Conservation (phyloP, 2,113 vertebrate genomes). For the Sterrhoptilus dennistouni region DNA sequence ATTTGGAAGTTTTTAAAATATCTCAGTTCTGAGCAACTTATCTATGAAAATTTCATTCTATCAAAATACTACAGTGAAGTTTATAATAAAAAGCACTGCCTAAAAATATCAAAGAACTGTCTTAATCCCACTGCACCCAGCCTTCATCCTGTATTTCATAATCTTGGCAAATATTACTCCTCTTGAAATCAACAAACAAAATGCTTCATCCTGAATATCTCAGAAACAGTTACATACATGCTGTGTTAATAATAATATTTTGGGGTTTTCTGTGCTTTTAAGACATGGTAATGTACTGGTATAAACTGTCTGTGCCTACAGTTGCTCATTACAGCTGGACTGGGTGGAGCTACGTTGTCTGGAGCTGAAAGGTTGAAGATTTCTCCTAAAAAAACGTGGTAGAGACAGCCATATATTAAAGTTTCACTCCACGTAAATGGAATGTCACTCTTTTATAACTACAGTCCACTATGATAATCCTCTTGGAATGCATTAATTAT, state of each 20-base stretch:
- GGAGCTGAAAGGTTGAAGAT: constrained; percentile 32
- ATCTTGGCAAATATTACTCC: not conserved
- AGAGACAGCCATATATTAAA: constrained; percentile 46
- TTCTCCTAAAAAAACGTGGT: not conserved
- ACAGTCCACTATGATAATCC: constrained; percentile 66
- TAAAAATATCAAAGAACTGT: not conserved
- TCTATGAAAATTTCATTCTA: not conserved
- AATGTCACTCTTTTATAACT: constrained; percentile 63
- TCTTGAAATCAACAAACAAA: not conserved
- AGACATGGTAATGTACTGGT: not conserved
- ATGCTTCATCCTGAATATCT: not conserved
- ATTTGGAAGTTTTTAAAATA: not conserved
- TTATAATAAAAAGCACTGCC: not conserved
- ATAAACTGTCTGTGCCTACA: not conserved
- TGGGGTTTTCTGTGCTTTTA: not conserved
- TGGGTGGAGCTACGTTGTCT: not conserved
- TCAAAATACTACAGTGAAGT: not conserved
- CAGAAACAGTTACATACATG: not conserved
- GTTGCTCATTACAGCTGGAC: constrained; percentile 9
- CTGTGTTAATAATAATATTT: not conserved
- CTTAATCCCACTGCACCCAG: not conserved
- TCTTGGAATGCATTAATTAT: constrained; percentile 66
- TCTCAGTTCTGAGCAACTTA: not conserved
- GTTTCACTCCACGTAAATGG: constrained; percentile 60
- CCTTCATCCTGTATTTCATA: not conserved